A percentile compares a stretch with the other conserved stretches of the same genome.
phyloP scores from a whole-genome alignment of 2,797 vertebrate species.

The Cetoscarus ocellatus region DNA sequence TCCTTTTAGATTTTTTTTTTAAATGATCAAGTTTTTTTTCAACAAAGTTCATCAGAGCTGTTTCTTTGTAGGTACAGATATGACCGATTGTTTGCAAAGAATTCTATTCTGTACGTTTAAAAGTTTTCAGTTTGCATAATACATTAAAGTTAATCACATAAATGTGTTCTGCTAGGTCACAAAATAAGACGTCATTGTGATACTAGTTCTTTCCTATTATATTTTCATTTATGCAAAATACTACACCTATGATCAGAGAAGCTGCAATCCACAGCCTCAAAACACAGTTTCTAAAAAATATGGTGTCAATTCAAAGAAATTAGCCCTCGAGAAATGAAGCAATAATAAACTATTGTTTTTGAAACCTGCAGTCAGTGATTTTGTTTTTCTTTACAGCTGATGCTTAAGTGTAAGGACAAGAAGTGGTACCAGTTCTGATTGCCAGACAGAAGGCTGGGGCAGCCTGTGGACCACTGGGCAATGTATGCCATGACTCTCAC shows the following conservation, averaged over 20 bases:
- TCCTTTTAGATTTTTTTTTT: background rate
- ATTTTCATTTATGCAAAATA: background rate
- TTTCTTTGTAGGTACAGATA: too few species aligned
- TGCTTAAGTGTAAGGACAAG: slow-evolving; percentile 99
- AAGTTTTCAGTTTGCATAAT: too few species aligned
- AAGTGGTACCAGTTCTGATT: slow-evolving; percentile 99
- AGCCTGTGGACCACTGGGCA: slow-evolving; percentile 51
- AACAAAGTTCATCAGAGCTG: background rate
- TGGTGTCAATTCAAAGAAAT: background rate
- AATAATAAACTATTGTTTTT: background rate
- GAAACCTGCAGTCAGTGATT: background rate
- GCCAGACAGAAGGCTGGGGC: slow-evolving; percentile 38
- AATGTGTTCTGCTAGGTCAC: background rate
- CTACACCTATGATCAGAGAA: background rate
- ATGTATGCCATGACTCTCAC: slow-evolving; percentile 70
- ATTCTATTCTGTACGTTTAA: too few species aligned
- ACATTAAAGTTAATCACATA: too few species aligned
- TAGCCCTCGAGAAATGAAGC: background rate
- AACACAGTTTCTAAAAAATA: background rate
- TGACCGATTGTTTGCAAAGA: too few species aligned
- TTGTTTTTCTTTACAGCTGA: slow-evolving; percentile 85
- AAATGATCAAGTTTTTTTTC: background rate
- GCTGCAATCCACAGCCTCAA: background rate
- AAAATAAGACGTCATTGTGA: background rate
- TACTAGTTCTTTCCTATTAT: background rate